Conservation (phyloP, 1,140 invertebrate genomes). For the Atta cephalotes region DNA sequence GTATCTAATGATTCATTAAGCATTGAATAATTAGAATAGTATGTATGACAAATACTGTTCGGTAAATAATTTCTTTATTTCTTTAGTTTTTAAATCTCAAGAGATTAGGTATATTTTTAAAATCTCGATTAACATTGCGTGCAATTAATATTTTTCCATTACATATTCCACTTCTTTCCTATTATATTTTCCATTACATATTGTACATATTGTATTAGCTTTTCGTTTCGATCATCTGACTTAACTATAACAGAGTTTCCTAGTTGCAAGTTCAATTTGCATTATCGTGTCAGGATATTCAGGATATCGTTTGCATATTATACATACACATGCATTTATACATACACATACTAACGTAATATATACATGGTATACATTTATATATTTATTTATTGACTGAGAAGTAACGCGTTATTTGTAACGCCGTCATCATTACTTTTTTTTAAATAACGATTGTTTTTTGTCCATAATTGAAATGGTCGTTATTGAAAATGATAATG, state of each 20-base stretch:
- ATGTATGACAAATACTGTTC: background rate
- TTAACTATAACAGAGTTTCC: background rate
- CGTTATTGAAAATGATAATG: too few relatives aligned
- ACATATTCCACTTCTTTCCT: too few relatives aligned
- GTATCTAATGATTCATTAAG: background rate
- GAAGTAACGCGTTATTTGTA: too few relatives aligned
- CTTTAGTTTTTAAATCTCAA: background rate
- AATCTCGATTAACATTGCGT: background rate
- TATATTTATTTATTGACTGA: too few relatives aligned
- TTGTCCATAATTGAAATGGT: too few relatives aligned
- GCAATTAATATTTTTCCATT: background rate
- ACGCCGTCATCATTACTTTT: too few relatives aligned
- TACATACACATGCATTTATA: too few relatives aligned
- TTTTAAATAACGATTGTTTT: too few relatives aligned
- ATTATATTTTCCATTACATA: background rate
- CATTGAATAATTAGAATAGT: conserved; percentile 1
- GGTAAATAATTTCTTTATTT: background rate
- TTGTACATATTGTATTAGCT: background rate
- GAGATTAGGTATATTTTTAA: background rate
- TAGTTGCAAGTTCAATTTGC: background rate
- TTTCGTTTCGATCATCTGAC: background rate
- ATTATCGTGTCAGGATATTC: background rate
- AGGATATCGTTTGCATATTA: too few relatives aligned
- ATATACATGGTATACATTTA: too few relatives aligned
- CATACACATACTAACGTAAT: too few relatives aligned